These are phyloP conservation scores for Megalurothrips usitatus DNA, from an alignment of 2,888 invertebrate species.

Conservation along the genomic window DNA sequence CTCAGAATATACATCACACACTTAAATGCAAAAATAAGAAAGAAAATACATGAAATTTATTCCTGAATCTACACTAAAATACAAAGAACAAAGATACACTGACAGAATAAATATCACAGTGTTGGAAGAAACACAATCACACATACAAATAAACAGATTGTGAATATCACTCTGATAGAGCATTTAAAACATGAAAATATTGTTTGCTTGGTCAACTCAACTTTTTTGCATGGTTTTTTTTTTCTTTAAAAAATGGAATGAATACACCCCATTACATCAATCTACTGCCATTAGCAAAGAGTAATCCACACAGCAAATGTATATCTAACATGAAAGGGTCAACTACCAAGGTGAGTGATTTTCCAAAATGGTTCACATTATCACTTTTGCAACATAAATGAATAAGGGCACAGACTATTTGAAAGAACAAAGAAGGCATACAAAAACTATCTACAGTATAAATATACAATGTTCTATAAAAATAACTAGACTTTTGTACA, in stretches of 20 bases:
- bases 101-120: constrained; percentile 25
- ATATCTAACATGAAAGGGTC: not conserved
- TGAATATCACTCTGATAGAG: not conserved
- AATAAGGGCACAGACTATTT: not conserved
- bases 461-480: constrained; percentile 25
- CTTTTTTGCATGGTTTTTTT: not conserved
- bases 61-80: constrained; percentile 11
- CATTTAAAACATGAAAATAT: not conserved
- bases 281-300: not conserved
- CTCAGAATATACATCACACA: constrained; percentile 8
- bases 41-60: constrained; percentile 20
- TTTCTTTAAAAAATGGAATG: not conserved
- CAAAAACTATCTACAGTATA: constrained; percentile 23
- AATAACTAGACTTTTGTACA: constrained; percentile 27
- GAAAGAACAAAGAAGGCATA: constrained; percentile 17
- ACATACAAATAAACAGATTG: constrained; percentile 17
- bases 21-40: constrained; percentile 27
- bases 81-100: constrained; percentile 23
- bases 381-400: not conserved
- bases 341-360: not conserved
- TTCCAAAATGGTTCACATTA: not conserved
- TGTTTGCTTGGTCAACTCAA: constrained; percentile 4
- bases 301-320: not conserved
- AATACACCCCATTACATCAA: not conserved
- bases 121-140: constrained; percentile 25